These are phyloP conservation scores for Drosophila nannoptera DNA, from an alignment of 1,140 invertebrate genomes.

Conservation along the genomic window DNA sequence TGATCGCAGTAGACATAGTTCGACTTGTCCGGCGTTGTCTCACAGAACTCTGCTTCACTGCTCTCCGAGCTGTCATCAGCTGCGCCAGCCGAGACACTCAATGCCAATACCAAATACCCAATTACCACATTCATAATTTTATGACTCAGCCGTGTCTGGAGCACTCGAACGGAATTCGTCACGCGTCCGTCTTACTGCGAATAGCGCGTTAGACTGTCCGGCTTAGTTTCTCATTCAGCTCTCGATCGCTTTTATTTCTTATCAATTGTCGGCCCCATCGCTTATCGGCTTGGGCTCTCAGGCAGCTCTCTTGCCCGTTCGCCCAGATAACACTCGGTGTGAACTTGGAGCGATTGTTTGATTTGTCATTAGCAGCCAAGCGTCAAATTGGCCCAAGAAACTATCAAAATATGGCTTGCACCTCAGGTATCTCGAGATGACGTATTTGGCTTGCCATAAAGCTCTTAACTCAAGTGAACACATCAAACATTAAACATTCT, in stretches of 20 bases:
- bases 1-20: conserved; percentile 40
- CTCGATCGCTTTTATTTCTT: conserved; percentile 20
- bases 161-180: background rate
- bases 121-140: conserved; percentile 38
- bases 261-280: conserved; percentile 24
- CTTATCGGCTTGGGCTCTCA: conserved; percentile 36
- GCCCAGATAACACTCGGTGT: conserved; percentile 19
- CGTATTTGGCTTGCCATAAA: background rate
- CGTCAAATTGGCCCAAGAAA: conserved; percentile 22
- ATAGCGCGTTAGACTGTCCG: conserved; percentile 39
- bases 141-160: conserved; percentile 45
- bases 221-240: conserved; percentile 12
- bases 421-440: background rate
- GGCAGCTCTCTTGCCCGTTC: background rate
- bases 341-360: conserved; percentile 29
- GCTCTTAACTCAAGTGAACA: background rate
- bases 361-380: conserved; percentile 28
- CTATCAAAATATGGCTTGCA: background rate
- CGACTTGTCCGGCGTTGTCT: background rate
- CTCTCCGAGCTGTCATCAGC: background rate
- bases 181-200: conserved; percentile 40
- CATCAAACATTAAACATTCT: background rate
- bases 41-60: background rate
- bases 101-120: conserved; percentile 16
- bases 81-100: background rate